Base-by-base conservation (phyloP, 2,888 invertebrate species). In the Polydrusus tereticollis region DNA sequence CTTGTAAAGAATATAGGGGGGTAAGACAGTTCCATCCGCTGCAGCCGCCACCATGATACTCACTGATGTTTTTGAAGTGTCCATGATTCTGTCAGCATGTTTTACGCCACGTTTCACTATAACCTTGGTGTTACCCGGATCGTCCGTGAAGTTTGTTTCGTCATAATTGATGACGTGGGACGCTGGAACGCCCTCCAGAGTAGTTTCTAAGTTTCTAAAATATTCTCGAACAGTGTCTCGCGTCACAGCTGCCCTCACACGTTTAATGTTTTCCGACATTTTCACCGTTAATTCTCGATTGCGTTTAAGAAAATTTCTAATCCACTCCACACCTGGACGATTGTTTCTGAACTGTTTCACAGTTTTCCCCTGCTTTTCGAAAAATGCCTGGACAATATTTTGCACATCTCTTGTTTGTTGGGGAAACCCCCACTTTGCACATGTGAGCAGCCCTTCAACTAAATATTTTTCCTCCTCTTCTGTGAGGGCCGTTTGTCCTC, bases 111-210 rank as follows among this genome's bases (percentile, higher is more conserved):
- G n/a, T n/a, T n/a, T n/a, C n/a, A n/a, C 12, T 36, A 36, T 36
- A n/a, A 69, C 75, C 63, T 77, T 78, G 60, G 66, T 52, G 67
- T 63, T 69, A 57, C 21, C 66, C 47, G 41, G 73, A 73, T 75
- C 73, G 8, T 43, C 16, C 14, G 33, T 66, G 58, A 75, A 75
- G 20, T 72, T 75, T 5, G 66, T 45, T 26, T 72, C 60, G 52
- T 79, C 79, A 6, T 79, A 36, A 69, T 82, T 80, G 58, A 16
- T 72, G 66, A 8, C 16, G 21, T 59, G 68, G 50, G 55, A 55
- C 64, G 14, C 64, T 16, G 26, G 7, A 12, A n/a, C 63, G 45
- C n/a, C 29, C 26, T 29, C 33, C 26, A 68, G 36, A 57, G 55
- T 52, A 29, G 26, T 26, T 64, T 52, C 16, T 23, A 64, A 57